phyloP scores from a whole-genome alignment of 2,113 vertebrate genomes.

The Rutilus rutilus region DNA sequence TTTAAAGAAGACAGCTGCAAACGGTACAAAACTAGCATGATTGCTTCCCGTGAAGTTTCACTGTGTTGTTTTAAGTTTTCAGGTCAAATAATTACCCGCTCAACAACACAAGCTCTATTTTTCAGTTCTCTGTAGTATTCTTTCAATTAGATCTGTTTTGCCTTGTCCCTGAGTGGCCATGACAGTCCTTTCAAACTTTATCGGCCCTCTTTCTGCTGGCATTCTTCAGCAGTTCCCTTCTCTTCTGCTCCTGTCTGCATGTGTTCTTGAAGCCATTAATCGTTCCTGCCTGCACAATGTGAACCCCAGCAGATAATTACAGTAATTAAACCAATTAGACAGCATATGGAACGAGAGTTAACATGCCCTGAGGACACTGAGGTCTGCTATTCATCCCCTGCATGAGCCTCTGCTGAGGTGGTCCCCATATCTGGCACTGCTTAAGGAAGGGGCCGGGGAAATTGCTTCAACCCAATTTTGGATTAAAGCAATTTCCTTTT shows the following conservation, averaged over 20 bases:
- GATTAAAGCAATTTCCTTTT: conserved; percentile 79
- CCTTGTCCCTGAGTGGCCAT: conserved; percentile 53
- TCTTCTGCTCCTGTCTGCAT: conserved; percentile 74
- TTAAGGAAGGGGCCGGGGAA: conserved; percentile 67
- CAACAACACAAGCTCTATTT: conserved; percentile 34
- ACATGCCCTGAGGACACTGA: conserved; percentile 67
- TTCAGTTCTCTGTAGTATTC: conserved; percentile 57
- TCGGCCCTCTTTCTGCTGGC: conserved; percentile 50
- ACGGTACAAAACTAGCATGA: conserved; percentile 13
- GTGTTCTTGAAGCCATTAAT: conserved; percentile 78
- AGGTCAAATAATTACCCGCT: conserved; percentile 39
- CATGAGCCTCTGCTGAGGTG: conserved; percentile 67
- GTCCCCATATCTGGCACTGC: conserved; percentile 67
- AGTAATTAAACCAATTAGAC: conserved; percentile 81
- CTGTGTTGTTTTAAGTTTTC: conserved; percentile 35
- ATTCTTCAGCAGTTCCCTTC: conserved; percentile 59
- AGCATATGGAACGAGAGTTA: conserved; percentile 74
- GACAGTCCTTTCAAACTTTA: conserved; percentile 66
- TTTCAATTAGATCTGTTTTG: conserved; percentile 49
- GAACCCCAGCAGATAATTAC: conserved; percentile 81
- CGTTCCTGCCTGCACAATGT: conserved; percentile 70
- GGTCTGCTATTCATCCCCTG: conserved; percentile 65
- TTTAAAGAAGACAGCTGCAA: conserved; percentile 33
- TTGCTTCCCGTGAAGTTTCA: conserved; percentile 40
- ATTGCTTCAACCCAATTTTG: conserved; percentile 68